Evolutionary conservation across 1,140 invertebrate species (phyloP).

Genomic region (Uloborus diversus): DNA sequence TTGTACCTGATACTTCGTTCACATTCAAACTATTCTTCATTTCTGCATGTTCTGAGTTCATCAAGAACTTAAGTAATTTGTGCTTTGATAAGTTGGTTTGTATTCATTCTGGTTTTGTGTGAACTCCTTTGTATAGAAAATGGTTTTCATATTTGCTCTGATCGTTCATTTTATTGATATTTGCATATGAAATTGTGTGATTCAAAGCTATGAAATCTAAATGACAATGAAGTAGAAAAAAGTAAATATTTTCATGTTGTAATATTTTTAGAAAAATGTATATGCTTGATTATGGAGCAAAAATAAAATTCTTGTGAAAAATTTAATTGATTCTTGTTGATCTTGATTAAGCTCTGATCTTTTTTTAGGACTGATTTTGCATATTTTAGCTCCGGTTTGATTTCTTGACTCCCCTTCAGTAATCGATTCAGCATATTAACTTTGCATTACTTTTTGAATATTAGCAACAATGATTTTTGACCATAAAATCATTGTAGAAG

Average conservation of each 20-base stretch:
- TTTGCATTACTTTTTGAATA: no score
- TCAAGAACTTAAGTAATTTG: slow-evolving; percentile 17
- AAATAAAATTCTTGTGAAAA: slow-evolving; percentile 50
- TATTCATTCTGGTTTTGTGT: slow-evolving; percentile 3
- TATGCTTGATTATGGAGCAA: slow-evolving; percentile 56
- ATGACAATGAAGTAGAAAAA: slow-evolving; percentile 52
- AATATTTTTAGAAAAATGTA: slow-evolving; percentile 57
- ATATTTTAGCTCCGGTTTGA: no score
- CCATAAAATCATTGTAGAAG: no score
- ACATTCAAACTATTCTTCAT: not conserved
- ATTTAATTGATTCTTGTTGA: not conserved
- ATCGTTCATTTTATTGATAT: slow-evolving; percentile 44
- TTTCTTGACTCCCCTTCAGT: no score
- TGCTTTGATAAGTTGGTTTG: slow-evolving; percentile 36
- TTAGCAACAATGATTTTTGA: no score
- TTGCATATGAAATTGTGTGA: slow-evolving; percentile 12
- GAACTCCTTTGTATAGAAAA: slow-evolving; percentile 46
- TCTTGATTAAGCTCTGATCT: no score
- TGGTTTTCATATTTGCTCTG: slow-evolving; percentile 53
- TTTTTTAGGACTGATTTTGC: no score
- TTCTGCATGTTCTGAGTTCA: no score
- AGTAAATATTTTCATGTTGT: slow-evolving; percentile 56
- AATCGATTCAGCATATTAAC: no score
- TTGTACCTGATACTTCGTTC: not conserved
- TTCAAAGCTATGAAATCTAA: slow-evolving; percentile 39